A percentile compares a stretch with the other conserved stretches of the same genome.
Evolutionary conservation across 2,888 invertebrate species (phyloP).

Genomic region (Drosophila nr. fundita): DNA sequence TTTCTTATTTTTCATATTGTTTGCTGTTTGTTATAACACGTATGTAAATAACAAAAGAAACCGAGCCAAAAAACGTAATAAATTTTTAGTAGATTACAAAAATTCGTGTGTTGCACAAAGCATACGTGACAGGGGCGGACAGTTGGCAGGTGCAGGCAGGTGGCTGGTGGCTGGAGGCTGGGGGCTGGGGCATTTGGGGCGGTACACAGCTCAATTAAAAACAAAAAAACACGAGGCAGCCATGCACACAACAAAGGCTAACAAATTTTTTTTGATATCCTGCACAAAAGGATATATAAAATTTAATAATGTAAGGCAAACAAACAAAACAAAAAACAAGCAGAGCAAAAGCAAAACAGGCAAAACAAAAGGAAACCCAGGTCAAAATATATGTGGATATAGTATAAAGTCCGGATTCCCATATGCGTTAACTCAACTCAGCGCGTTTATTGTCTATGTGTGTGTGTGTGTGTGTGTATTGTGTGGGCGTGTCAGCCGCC

Average conservation of each 20-base stretch:
- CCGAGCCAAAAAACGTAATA: slow-evolving; percentile 59
- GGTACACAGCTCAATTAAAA: slow-evolving; percentile 67
- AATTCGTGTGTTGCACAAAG: slow-evolving; percentile 54
- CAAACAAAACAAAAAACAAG: slow-evolving; percentile 11
- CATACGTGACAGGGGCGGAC: slow-evolving; percentile 22
- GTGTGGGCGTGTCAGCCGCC: slow-evolving; percentile 25
- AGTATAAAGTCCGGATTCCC: slow-evolving; percentile 47
- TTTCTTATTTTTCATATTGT: slow-evolving; percentile 5
- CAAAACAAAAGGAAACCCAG: slow-evolving; percentile 10
- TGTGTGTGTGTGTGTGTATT: slow-evolving; percentile 33
- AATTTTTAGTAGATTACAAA: slow-evolving; percentile 73
- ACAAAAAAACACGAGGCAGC: slow-evolving; percentile 16
- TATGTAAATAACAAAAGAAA: slow-evolving; percentile 55
- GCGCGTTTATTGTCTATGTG: slow-evolving; percentile 38
- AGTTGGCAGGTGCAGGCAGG: neutral
- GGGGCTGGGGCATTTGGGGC: neutral
- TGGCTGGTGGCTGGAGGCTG: neutral
- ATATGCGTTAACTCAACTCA: slow-evolving; percentile 77
- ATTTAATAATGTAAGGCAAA: slow-evolving; percentile 72
- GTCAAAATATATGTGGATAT: slow-evolving; percentile 29
- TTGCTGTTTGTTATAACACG: slow-evolving; percentile 35
- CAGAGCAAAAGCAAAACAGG: slow-evolving; percentile 17
- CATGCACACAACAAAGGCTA: slow-evolving; percentile 67
- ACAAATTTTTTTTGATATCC: slow-evolving; percentile 58
- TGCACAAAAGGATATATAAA: slow-evolving; percentile 66